phyloP scores from a whole-genome alignment of 2,888 invertebrate species.

The Polymixis flavicincta region DNA sequence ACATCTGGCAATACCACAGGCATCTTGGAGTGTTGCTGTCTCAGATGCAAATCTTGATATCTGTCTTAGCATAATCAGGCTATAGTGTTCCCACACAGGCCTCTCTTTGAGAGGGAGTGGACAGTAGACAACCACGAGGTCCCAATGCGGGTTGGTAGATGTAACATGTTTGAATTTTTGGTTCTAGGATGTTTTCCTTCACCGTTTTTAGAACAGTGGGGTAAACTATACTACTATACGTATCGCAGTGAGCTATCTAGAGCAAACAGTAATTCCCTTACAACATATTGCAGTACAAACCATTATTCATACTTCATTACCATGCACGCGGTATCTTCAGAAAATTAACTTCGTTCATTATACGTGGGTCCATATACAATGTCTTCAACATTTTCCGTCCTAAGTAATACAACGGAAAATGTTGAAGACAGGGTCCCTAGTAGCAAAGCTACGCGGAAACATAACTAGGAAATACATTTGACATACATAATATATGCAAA shows the following conservation, averaged over 20 bases:
- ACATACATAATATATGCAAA: constrained; percentile 30
- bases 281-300: not conserved
- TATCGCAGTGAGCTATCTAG: too few relatives aligned
- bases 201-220: too few relatives aligned
- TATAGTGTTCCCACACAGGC: not conserved
- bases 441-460: constrained; percentile 8
- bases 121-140: not conserved
- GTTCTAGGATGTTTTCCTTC: too few relatives aligned
- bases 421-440: not conserved
- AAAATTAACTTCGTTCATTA: not conserved
- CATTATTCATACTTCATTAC: not conserved
- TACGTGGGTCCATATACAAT: not conserved
- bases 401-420: constrained; percentile 1
- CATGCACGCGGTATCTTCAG: not conserved
- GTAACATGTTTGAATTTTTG: not conserved
- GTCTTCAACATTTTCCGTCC: not conserved
- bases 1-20: too few relatives aligned
- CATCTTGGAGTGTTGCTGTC: not conserved
- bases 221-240: too few relatives aligned
- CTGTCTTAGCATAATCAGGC: not conserved
- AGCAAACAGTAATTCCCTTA: not conserved
- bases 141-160: not conserved
- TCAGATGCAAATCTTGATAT: not conserved
- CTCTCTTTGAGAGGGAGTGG: not conserved
- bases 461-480: not conserved